These are phyloP conservation scores for Chelonia mydas DNA, from an alignment of 2,797 vertebrate genomes.

Conservation along the genomic window DNA sequence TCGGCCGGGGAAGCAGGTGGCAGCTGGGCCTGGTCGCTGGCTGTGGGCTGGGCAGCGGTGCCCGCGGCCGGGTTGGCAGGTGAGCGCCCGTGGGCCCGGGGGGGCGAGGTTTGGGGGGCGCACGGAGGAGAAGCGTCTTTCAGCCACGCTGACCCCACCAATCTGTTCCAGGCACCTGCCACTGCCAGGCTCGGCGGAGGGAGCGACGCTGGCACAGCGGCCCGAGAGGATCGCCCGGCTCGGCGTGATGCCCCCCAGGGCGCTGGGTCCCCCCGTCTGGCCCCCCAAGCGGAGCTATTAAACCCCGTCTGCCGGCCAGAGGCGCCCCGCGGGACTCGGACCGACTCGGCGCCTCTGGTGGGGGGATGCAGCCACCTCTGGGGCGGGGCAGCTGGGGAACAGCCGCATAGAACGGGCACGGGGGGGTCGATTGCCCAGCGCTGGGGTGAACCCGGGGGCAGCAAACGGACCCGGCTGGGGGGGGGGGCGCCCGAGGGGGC, in stretches of 20 bases:
- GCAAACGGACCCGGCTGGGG: too few relatives aligned
- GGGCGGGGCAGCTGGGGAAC: too few relatives aligned
- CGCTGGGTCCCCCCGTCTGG: too few relatives aligned
- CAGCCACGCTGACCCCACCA: background rate
- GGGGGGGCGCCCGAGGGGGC: too few relatives aligned
- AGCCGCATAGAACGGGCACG: background rate
- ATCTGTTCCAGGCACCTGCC: background rate
- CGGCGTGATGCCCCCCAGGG: background rate
- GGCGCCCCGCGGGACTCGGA: too few relatives aligned
- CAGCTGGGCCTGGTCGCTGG: background rate
- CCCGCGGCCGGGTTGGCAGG: background rate
- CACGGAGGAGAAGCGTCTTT: background rate
- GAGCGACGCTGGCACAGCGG: background rate
- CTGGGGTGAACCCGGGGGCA: too few relatives aligned
- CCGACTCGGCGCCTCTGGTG: rapidly evolving
- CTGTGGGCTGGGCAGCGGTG: background rate
- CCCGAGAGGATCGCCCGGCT: background rate
- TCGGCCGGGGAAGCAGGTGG: background rate
- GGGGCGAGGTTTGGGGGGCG: background rate
- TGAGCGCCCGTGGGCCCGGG: background rate
- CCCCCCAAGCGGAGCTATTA: background rate
- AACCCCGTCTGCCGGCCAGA: background rate
- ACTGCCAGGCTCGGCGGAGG: background rate
- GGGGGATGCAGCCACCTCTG: background rate
- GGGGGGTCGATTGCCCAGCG: too few relatives aligned